These are phyloP conservation scores for Drosophila austrosaltans DNA, from an alignment of 2,888 invertebrate species.

Conservation along the genomic window DNA sequence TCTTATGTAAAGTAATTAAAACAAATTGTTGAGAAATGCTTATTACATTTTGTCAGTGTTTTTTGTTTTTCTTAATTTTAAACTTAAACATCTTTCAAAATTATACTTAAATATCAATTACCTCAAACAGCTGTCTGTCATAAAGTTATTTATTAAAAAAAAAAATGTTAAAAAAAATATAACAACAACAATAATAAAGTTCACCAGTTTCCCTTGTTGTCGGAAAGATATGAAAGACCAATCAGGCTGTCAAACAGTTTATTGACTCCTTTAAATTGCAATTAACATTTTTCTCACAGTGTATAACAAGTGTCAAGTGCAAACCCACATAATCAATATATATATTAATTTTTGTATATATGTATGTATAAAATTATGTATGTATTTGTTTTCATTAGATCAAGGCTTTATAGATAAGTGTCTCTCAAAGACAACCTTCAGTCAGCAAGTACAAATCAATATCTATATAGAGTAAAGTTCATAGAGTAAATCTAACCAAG, in stretches of 20 bases:
- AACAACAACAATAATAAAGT: neutral
- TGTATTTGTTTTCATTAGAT: conserved; percentile 46
- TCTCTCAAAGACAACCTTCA: conserved; percentile 20
- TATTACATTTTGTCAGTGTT: neutral
- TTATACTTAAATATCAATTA: conserved; percentile 1
- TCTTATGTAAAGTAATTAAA: no score
- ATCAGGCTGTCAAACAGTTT: conserved; percentile 24
- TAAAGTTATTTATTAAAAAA: neutral
- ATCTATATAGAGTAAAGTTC: conserved; percentile 60
- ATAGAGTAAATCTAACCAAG: conserved; percentile 1
- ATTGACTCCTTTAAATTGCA: conserved; percentile 18
- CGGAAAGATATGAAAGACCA: conserved; percentile 9
- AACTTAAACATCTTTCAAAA: neutral
- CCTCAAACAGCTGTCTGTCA: conserved; percentile 7
- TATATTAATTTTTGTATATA: neutral
- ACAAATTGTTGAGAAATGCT: neutral
- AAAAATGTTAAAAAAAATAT: neutral
- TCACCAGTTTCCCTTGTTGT: neutral
- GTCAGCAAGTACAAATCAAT: conserved; percentile 10
- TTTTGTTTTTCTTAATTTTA: neutral
- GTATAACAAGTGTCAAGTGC: conserved; percentile 57
- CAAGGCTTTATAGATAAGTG: conserved; percentile 56
- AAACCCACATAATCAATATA: conserved; percentile 40
- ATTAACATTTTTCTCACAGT: conserved; percentile 18
- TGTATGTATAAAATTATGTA: conserved; percentile 25